phyloP scores from a whole-genome alignment of 2,113 vertebrate genomes.

The Conger conger region DNA sequence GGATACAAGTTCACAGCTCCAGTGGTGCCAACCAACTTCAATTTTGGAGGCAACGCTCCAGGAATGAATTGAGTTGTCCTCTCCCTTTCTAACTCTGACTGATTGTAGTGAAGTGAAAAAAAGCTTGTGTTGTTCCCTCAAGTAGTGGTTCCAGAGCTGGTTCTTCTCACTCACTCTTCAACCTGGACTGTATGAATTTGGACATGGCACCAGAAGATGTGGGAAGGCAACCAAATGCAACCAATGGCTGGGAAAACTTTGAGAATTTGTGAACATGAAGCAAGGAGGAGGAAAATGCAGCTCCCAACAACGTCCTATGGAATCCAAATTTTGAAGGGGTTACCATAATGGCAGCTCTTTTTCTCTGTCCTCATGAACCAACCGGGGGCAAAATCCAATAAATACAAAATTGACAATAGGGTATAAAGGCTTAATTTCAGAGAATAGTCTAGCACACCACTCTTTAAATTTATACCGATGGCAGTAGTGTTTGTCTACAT shows the following conservation, averaged over 20 bases:
- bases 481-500: slow-evolving; percentile 69
- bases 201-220: slow-evolving; percentile 79
- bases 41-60: slow-evolving; percentile 95
- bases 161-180: slow-evolving; percentile 94
- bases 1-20: slow-evolving; percentile 99
- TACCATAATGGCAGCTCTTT: slow-evolving; percentile 83
- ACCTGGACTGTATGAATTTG: slow-evolving; percentile 79
- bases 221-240: slow-evolving; percentile 86
- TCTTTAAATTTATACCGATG: slow-evolving; percentile 86
- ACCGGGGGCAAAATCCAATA: slow-evolving; percentile 57
- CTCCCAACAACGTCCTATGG: slow-evolving; percentile 86
- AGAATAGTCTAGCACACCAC: slow-evolving; percentile 80
- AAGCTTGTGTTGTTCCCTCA: slow-evolving; percentile 99
- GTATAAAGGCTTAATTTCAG: slow-evolving; percentile 85
- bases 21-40: slow-evolving; percentile 98
- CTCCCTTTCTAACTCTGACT: slow-evolving; percentile 91
- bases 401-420: slow-evolving; percentile 83
- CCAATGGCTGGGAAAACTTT: slow-evolving; percentile 87
- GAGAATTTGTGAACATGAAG: slow-evolving; percentile 82
- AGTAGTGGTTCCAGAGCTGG: slow-evolving; percentile 98
- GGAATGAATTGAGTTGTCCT: slow-evolving; percentile 95
- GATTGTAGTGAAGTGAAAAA: slow-evolving; percentile 98
- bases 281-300: slow-evolving; percentile 65
- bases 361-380: slow-evolving; percentile 75
- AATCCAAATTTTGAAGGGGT: slow-evolving; percentile 77